A percentile compares a stretch with the other conserved stretches of the same genome.
phyloP scores from a whole-genome alignment of 2,888 invertebrate genomes.

The Morpho deidamia region DNA sequence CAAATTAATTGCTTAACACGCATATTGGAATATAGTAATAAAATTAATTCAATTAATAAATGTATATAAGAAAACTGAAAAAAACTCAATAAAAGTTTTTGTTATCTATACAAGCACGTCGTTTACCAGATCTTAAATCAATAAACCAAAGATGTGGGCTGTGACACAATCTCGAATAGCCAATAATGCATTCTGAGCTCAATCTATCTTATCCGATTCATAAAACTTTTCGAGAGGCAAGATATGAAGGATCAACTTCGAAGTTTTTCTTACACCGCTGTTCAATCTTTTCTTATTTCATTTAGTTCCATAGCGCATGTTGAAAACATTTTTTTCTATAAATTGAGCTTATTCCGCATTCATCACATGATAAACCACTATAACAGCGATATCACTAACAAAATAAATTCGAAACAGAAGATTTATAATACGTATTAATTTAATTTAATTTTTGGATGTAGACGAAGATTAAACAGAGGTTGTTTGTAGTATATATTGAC shows the following conservation, averaged over 20 bases:
- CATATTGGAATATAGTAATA: too few relatives aligned
- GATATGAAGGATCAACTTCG: conserved; percentile 47
- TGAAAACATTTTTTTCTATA: neutral
- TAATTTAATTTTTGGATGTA: too few relatives aligned
- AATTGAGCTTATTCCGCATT: too few relatives aligned
- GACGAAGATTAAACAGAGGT: too few relatives aligned
- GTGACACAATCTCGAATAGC: conserved; percentile 58
- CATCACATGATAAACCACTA: too few relatives aligned
- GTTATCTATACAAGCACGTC: neutral
- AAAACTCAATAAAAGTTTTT: neutral
- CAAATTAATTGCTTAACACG: too few relatives aligned
- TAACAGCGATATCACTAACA: too few relatives aligned
- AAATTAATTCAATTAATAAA: too few relatives aligned
- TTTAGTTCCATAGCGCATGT: neutral
- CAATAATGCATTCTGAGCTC: conserved; percentile 62
- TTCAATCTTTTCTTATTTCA: conserved; percentile 7
- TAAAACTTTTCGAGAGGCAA: conserved; percentile 58
- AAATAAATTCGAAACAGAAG: too few relatives aligned
- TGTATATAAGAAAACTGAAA: too few relatives aligned
- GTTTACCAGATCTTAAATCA: conserved; percentile 13
- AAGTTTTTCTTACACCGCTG: conserved; percentile 37
- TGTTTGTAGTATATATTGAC: too few relatives aligned
- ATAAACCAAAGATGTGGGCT: conserved; percentile 28
- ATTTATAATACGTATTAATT: too few relatives aligned
- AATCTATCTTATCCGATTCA: conserved; percentile 62